Base-by-base conservation (phyloP, 2,113 vertebrate genomes). In the Pomatostomus ruficeps region DNA sequence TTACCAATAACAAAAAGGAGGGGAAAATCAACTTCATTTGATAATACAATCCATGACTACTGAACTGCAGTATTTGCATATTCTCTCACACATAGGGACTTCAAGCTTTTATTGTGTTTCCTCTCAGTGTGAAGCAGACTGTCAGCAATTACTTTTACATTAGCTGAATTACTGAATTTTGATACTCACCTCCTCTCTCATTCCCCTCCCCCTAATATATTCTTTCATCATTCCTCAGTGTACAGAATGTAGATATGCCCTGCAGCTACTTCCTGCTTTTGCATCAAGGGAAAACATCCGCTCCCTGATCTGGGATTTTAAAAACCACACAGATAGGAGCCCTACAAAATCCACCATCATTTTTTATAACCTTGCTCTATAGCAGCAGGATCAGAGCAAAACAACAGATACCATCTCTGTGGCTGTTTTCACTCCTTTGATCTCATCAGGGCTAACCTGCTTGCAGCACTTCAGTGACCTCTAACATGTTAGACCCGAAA, bases 131-230 rank as follows among this genome's bases (percentile, higher is more conserved):
- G 82, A 91, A 86, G 79, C 63, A 90, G 79, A 88, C 48, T 55
- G 75, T 49, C 79, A 84, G 88, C 77, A 94, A 95, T 86, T 92
- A 93, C 71, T 96, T 96, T 63, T 94, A 93, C 81, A 91, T 87
- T 87, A 96, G 88, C 85, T 92, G 85, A 86, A 96, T 89, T 95
- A 96, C 75, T 52, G 48, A 90, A 84, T 95, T 75, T 80, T 45
- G 28, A 84, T 78, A 59, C 11, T 76, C 71, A 57, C 74, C 77
- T 89, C 59, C 55, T 58, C 59, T 70, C 40, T 54, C 10, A 0
- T 18, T 94, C 85, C 94, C 82, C 67, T 96, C 85, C 91, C 86
- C 71, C 46, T 93, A 93, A 80, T 71, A 74, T 29, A 83, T 71
- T 91, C 72, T 71, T 85, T 49, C 90, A 93, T 91, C 79, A 61